phyloP scores from a whole-genome alignment of 2,797 vertebrate genomes.

The Mormyrops boulengeri region DNA sequence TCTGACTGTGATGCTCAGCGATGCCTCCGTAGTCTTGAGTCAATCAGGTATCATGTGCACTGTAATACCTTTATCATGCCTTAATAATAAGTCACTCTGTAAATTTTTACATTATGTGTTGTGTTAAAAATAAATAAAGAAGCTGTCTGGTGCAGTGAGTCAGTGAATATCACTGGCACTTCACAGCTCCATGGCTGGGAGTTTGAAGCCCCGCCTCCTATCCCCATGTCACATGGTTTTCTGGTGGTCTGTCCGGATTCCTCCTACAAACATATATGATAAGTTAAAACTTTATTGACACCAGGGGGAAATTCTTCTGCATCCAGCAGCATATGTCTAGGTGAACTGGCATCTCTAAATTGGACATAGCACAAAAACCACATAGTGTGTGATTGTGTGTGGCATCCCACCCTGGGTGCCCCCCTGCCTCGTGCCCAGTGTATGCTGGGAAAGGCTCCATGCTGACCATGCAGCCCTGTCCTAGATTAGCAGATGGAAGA shows the following conservation, averaged over 20 bases:
- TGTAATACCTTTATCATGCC: neutral
- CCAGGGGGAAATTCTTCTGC: neutral
- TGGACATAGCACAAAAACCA: neutral
- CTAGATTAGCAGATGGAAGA: constrained; percentile 4
- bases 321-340: neutral
- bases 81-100: neutral
- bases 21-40: neutral
- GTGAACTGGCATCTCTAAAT: neutral
- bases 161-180: neutral
- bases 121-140: neutral
- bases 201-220: neutral
- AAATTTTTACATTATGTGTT: neutral
- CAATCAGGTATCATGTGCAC: neutral
- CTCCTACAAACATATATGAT: neutral
- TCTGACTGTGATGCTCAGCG: neutral
- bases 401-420: neutral
- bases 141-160: neutral
- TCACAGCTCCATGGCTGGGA: neutral
- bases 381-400: neutral
- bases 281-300: neutral
- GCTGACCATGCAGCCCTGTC: neutral
- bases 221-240: neutral
- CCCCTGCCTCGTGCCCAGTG: neutral
- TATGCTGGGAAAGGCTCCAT: neutral
- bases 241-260: neutral